These are phyloP conservation scores for Dicranocentrus wangi DNA, from an alignment of 2,888 invertebrate species.

Conservation along the genomic window DNA sequence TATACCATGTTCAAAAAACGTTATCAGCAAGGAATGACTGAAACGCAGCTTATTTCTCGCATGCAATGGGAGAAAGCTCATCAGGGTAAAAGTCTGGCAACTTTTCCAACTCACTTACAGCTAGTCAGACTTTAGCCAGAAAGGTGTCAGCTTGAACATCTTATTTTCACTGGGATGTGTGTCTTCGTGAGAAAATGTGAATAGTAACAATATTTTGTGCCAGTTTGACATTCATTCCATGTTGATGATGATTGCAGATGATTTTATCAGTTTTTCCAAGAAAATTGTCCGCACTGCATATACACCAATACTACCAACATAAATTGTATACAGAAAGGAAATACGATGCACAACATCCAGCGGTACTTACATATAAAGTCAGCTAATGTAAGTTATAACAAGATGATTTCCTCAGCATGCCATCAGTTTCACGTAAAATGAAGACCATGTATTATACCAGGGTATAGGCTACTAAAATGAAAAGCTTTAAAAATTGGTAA, in stretches of 20 bases:
- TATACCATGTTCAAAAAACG: slow-evolving; percentile 23
- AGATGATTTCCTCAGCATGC: no score
- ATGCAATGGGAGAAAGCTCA: slow-evolving; percentile 43
- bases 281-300: neutral
- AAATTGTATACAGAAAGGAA: no score
- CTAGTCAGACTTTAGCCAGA: neutral
- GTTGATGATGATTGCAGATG: slow-evolving; percentile 41
- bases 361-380: no score
- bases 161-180: slow-evolving; percentile 33
- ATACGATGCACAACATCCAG: no score
- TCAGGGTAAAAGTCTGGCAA: slow-evolving; percentile 30
- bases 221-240: slow-evolving; percentile 34
- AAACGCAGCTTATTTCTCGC: slow-evolving; percentile 40
- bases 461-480: no score
- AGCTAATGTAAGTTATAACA: no score
- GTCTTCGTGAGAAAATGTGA: slow-evolving; percentile 33
- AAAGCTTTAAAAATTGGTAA: no score
- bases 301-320: no score
- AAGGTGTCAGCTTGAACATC: slow-evolving; percentile 56
- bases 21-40: slow-evolving; percentile 40
- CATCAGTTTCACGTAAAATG: no score
- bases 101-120: slow-evolving; percentile 24
- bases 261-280: slow-evolving; percentile 17
- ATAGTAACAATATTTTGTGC: slow-evolving; percentile 40
- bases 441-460: no score